phyloP scores from a whole-genome alignment of 1,140 invertebrate species.

The Eupristina koningsbergeri region DNA sequence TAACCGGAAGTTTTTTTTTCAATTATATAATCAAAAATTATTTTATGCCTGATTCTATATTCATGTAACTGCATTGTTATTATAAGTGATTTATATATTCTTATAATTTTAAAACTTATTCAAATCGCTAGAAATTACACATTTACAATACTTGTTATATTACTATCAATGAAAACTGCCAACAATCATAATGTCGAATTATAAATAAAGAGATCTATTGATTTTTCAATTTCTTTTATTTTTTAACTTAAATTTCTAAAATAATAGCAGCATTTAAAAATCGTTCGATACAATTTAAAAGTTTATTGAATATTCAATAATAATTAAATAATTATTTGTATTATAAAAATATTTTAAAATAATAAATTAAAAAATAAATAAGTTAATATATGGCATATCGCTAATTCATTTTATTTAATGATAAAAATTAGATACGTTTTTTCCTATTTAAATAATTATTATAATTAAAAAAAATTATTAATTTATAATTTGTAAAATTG shows the following conservation, averaged over 20 bases:
- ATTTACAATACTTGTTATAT: neutral
- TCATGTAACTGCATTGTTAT: neutral
- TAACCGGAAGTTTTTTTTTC: neutral
- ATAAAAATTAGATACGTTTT: neutral
- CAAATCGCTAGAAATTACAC: neutral
- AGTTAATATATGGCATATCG: too few species aligned
- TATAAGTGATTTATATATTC: neutral
- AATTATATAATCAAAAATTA: slow-evolving; percentile 24
- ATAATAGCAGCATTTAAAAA: neutral
- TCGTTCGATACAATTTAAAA: neutral
- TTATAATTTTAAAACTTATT: neutral
- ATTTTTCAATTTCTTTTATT: neutral
- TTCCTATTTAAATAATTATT: too few species aligned
- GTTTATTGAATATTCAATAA: too few species aligned
- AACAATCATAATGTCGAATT: neutral
- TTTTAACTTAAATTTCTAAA: neutral
- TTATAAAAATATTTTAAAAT: neutral
- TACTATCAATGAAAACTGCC: neutral
- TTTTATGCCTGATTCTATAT: neutral
- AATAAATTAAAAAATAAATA: neutral
- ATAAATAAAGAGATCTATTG: neutral
- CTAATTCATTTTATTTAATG: too few species aligned
- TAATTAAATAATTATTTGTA: neutral
- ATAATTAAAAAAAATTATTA: too few species aligned
- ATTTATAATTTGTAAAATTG: too few species aligned